Conservation (phyloP, 2,888 invertebrate genomes). For the Cryptocephalus moraei region DNA sequence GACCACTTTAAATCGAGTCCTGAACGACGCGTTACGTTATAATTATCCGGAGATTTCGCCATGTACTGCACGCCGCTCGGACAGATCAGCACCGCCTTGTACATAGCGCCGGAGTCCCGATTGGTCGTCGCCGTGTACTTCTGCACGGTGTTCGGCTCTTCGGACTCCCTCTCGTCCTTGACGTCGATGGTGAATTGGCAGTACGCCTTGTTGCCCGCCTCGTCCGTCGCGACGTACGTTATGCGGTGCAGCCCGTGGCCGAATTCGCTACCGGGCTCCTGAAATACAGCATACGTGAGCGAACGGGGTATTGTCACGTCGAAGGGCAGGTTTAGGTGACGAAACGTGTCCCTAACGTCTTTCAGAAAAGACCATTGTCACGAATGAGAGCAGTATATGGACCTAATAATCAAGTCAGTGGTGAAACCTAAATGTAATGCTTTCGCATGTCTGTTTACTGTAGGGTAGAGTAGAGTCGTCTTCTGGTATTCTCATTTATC, state of each 20-base stretch:
- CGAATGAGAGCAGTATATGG: too few species aligned
- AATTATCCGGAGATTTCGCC: slow-evolving; percentile 23
- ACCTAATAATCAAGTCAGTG: too few species aligned
- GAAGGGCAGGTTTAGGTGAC: too few species aligned
- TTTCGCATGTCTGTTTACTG: too few species aligned
- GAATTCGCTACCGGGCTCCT: slow-evolving; percentile 53
- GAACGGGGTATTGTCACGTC: too few species aligned
- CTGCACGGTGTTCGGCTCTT: slow-evolving; percentile 12
- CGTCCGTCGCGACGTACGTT: slow-evolving; percentile 53
- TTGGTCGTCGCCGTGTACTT: slow-evolving; percentile 10
- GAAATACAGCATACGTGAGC: slow-evolving; percentile 7
- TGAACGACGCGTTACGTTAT: slow-evolving; percentile 21
- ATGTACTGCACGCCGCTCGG: slow-evolving; percentile 32
- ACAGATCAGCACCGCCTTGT: slow-evolving; percentile 31
- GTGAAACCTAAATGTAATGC: too few species aligned
- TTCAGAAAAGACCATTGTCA: too few species aligned
- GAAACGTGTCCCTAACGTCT: too few species aligned
- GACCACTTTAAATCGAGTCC: too few species aligned
- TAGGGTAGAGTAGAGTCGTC: too few species aligned
- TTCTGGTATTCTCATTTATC: too few species aligned
- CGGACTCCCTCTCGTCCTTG: slow-evolving; percentile 27
- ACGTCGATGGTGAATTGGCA: slow-evolving; percentile 55
- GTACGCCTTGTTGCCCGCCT: slow-evolving; percentile 49
- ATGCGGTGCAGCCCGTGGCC: slow-evolving; percentile 50
- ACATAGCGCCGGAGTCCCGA: slow-evolving; percentile 15